A percentile compares a stretch with the other conserved stretches of the same genome.
Evolutionary conservation across 2,113 vertebrate genomes (phyloP).

Genomic region (Asarcornis scutulata): DNA sequence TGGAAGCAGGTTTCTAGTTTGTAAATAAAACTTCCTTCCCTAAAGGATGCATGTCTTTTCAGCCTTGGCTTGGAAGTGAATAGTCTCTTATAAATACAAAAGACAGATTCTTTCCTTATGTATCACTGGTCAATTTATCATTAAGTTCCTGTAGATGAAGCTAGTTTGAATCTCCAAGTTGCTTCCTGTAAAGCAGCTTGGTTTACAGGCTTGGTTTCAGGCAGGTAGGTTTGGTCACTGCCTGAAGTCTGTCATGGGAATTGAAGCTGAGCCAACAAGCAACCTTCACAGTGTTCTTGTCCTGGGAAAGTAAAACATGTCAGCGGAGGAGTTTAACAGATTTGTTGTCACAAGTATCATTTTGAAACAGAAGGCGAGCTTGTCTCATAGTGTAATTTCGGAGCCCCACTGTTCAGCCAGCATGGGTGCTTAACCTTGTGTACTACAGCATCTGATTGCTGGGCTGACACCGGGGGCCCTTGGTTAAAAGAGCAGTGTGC

Average conservation of each 20-base stretch:
- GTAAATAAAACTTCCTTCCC: not conserved
- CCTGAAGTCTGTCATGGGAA: conserved; percentile 11
- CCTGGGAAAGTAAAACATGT: conserved; percentile 68
- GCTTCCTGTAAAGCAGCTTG: not conserved
- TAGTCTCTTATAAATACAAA: not conserved
- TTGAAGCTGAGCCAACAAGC: conserved; percentile 40
- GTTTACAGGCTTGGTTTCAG: too few species aligned
- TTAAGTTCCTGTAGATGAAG: not conserved
- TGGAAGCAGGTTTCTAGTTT: not conserved
- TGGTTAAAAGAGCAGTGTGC: not conserved
- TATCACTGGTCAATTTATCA: not conserved
- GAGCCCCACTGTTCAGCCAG: conserved; percentile 44
- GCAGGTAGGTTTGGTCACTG: conserved; percentile 1
- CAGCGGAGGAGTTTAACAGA: conserved; percentile 72
- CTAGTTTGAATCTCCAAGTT: not conserved
- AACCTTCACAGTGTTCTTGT: conserved; percentile 60
- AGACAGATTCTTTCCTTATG: not conserved
- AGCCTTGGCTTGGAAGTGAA: not conserved
- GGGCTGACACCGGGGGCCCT: not conserved
- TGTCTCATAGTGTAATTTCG: conserved; percentile 53
- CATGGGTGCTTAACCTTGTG: not conserved
- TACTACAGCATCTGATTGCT: not conserved
- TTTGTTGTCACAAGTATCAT: conserved; percentile 72
- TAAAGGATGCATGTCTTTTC: not conserved
- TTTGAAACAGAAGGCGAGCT: conserved; percentile 76